phyloP scores from a whole-genome alignment of 1,140 invertebrate species.

The Drosophila navojoa region DNA sequence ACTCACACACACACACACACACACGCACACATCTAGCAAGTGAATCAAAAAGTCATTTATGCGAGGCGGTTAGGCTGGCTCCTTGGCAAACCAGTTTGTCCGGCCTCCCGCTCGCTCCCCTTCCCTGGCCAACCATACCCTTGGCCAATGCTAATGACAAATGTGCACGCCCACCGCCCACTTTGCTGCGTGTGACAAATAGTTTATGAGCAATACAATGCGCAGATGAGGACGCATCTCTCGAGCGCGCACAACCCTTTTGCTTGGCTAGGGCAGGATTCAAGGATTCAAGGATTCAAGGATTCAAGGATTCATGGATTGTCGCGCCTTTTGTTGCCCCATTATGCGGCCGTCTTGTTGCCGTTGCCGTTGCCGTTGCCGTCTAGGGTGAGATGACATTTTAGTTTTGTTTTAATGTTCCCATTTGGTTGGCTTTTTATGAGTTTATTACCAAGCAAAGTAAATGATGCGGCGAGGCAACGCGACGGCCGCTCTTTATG shows the following conservation, averaged over 20 bases:
- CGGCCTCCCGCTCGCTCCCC: slow-evolving; percentile 1
- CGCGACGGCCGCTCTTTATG: slow-evolving; percentile 12
- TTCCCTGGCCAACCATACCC: slow-evolving; percentile 6
- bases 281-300: slow-evolving; percentile 24
- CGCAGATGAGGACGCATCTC: slow-evolving; percentile 13
- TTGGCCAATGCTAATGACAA: slow-evolving; percentile 65
- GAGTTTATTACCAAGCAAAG: slow-evolving; percentile 78
- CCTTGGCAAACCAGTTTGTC: slow-evolving; percentile 60
- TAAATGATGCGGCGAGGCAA: slow-evolving; percentile 40
- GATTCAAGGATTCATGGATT: slow-evolving; percentile 19
- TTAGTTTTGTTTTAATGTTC: slow-evolving; percentile 81
- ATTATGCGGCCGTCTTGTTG: slow-evolving; percentile 69
- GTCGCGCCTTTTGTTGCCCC: slow-evolving; percentile 48
- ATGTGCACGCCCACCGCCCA: slow-evolving; percentile 66
- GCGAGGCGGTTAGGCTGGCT: slow-evolving; percentile 13
- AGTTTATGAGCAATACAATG: slow-evolving; percentile 20
- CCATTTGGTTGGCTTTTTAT: slow-evolving; percentile 70
- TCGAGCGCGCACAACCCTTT: slow-evolving; percentile 34
- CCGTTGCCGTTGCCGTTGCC: neutral
- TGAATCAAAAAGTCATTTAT: slow-evolving; percentile 81
- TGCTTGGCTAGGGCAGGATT: neutral
- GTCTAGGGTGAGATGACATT: slow-evolving; percentile 70
- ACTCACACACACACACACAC: slow-evolving; percentile 25
- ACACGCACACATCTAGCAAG: slow-evolving; percentile 36
- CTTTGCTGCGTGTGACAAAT: slow-evolving; percentile 45